phyloP scores from a whole-genome alignment of 2,113 vertebrate species.

The Herpailurus yagouaroundi region DNA sequence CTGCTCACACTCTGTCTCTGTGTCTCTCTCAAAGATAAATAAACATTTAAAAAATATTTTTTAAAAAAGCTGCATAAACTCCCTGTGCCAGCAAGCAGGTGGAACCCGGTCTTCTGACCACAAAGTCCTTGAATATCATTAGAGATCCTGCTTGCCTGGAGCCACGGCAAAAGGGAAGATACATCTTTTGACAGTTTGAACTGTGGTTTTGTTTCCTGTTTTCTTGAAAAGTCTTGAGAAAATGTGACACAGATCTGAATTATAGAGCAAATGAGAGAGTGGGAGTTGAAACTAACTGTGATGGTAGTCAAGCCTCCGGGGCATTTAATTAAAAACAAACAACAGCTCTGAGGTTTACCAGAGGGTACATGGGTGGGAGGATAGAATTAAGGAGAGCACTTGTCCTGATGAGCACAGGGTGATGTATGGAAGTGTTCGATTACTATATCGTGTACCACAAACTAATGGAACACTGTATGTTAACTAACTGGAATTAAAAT shows the following conservation, averaged over 20 bases:
- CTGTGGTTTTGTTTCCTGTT: neutral
- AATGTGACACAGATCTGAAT: neutral
- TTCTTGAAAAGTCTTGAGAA: neutral
- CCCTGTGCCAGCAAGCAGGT: neutral
- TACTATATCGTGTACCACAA: neutral
- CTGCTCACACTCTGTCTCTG: too few species aligned
- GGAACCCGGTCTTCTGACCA: neutral
- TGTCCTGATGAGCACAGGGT: neutral
- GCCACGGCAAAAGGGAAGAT: neutral
- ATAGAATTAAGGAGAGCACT: neutral
- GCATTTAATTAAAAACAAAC: constrained; percentile 1
- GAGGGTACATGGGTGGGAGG: neutral
- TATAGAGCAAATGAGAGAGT: neutral
- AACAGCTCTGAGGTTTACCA: neutral
- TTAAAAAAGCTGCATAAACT: neutral
- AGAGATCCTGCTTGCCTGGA: neutral
- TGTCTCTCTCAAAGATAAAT: too few species aligned
- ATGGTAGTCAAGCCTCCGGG: neutral
- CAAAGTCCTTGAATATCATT: neutral
- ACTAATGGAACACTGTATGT: neutral
- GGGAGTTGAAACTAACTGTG: neutral
- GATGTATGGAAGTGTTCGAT: neutral
- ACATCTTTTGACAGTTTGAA: neutral
- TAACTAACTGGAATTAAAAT: neutral
- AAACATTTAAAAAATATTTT: too few species aligned